Percentiles rank a stretch among this genome's conserved stretches.
Conservation (phyloP, 2,797 vertebrate genomes). For the Pseudochirops cupreus region DNA sequence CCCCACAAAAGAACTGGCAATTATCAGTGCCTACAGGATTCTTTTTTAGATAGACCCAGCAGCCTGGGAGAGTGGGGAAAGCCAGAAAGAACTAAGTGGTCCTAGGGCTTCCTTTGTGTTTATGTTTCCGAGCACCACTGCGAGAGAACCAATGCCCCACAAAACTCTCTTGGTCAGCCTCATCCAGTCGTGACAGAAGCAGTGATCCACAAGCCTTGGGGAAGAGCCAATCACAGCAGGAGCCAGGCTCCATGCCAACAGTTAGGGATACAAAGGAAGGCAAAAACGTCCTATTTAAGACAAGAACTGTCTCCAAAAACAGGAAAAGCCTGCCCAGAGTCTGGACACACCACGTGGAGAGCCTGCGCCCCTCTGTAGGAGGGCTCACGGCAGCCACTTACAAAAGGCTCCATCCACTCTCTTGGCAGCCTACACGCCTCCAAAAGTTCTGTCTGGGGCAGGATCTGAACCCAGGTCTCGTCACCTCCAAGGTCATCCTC, state of each 20-base stretch:
- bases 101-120: not conserved
- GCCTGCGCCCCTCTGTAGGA: too few relatives aligned
- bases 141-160: not conserved
- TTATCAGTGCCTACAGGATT: not conserved
- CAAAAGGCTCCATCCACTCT: not conserved
- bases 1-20: not conserved
- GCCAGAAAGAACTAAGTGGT: not conserved
- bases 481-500: not conserved
- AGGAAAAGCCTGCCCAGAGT: not conserved
- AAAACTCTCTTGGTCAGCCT: not conserved
- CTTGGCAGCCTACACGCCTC: not conserved
- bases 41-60: not conserved
- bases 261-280: not conserved
- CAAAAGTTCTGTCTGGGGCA: not conserved
- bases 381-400: not conserved
- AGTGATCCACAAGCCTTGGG: not conserved
- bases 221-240: not conserved
- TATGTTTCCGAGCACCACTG: not conserved
- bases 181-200: not conserved
- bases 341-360: not conserved
- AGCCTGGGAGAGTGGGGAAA: not conserved
- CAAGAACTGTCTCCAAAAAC: not conserved
- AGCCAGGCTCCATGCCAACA: not conserved
- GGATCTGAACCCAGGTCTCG: not conserved
- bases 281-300: not conserved